phyloP scores from a whole-genome alignment of 2,797 vertebrate genomes.

The Argyrosomus regius region DNA sequence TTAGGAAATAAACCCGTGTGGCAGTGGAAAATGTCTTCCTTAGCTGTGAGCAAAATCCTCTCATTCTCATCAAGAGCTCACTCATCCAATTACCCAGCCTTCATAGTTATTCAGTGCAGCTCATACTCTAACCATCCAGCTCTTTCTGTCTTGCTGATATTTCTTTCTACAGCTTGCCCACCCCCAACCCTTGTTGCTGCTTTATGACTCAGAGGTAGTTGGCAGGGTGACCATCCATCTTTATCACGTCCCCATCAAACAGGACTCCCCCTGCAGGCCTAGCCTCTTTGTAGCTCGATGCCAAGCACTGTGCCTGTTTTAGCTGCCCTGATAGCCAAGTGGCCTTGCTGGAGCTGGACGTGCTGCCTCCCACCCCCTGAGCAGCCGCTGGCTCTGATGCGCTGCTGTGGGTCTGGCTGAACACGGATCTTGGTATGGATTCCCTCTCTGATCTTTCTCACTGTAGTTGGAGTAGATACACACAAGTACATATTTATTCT shows the following conservation, averaged over 20 bases:
- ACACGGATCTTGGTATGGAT: slow-evolving; percentile 49
- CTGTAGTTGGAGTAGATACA: slow-evolving; percentile 33
- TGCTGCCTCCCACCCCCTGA: slow-evolving; percentile 45
- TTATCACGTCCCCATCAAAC: slow-evolving; percentile 78
- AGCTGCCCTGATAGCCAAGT: slow-evolving; percentile 72
- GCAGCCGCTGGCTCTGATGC: slow-evolving; percentile 46
- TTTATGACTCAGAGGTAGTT: slow-evolving; percentile 71
- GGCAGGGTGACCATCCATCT: slow-evolving; percentile 68
- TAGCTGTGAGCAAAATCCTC: slow-evolving; percentile 52
- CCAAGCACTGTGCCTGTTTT: slow-evolving; percentile 71
- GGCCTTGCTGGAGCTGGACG: slow-evolving; percentile 50
- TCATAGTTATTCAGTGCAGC: slow-evolving; percentile 47
- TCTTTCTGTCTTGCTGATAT: slow-evolving; percentile 42
- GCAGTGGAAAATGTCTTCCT: slow-evolving; percentile 43
- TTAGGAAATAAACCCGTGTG: slow-evolving; percentile 38
- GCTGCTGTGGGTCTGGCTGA: slow-evolving; percentile 45
- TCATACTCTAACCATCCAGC: slow-evolving; percentile 32
- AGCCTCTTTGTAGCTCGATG: slow-evolving; percentile 65
- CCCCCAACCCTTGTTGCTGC: slow-evolving; percentile 25
- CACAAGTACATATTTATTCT: slow-evolving; percentile 23
- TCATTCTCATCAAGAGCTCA: slow-evolving; percentile 55
- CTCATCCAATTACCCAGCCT: slow-evolving; percentile 63
- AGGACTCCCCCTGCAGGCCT: slow-evolving; percentile 62
- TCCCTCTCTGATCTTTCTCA: slow-evolving; percentile 58
- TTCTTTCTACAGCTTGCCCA: slow-evolving; percentile 8